Evolutionary conservation across 2,888 invertebrate genomes (phyloP).

Genomic region (Chaetoderma sp.): DNA sequence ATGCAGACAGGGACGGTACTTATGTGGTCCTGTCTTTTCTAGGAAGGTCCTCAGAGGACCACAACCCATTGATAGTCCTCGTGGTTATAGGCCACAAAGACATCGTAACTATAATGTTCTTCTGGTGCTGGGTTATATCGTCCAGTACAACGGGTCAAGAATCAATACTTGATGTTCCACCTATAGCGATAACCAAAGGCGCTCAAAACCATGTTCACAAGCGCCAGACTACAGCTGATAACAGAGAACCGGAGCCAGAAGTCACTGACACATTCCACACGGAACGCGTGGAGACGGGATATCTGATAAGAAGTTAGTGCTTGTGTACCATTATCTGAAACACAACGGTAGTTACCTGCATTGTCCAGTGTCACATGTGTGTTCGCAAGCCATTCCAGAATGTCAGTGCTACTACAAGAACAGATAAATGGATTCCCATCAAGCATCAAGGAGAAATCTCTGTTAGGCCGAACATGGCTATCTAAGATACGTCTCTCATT

Average conservation of each 20-base stretch:
- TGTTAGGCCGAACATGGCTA: neutral
- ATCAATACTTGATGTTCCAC: neutral
- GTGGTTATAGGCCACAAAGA: neutral
- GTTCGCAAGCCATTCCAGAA: neutral
- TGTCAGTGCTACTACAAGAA: neutral
- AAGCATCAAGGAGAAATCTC: neutral
- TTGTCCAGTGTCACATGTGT: neutral
- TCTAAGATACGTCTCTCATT: neutral
- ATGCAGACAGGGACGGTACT: neutral
- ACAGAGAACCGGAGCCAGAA: neutral
- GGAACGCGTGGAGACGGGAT: neutral
- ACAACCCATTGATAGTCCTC: conserved; percentile 3
- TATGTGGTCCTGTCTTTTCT: neutral
- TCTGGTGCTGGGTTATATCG: neutral
- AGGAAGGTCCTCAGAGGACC: neutral
- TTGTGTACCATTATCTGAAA: neutral
- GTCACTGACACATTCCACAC: neutral
- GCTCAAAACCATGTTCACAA: neutral
- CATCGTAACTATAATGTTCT: neutral
- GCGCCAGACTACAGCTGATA: neutral
- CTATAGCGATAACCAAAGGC: neutral
- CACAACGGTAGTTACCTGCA: neutral
- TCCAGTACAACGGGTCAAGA: neutral
- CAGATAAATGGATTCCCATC: neutral
- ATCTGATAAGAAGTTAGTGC: neutral